Base-by-base conservation (phyloP, 2,888 invertebrate genomes). In the Drosophila hamatofila region DNA sequence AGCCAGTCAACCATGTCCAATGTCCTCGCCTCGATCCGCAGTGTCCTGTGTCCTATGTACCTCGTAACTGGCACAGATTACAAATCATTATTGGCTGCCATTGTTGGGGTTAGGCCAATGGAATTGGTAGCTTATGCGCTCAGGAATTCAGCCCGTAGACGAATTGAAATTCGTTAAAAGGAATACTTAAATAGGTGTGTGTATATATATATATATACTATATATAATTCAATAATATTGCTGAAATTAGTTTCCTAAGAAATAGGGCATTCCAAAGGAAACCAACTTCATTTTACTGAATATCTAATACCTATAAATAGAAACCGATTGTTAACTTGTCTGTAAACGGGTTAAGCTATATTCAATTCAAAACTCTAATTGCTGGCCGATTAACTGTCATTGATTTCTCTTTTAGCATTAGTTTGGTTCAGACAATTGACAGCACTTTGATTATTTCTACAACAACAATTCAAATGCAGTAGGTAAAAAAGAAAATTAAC, bases 11-110 rank as follows among this genome's bases (percentile, higher is more conserved):
- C 62, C 35, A 52, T 62, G 68, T 60, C 71, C 54, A 39, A 54
- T 54, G 54, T 54, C 54, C 54, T 54, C 54, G 37, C 54, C 70
- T 60, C 61, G 54, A 12, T 30, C 35, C 63, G 44, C 33, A 33
- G 51, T 52, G 51, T 52, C 51, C 37, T 25, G 33, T 35, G 39
- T 67, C 23, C 67, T 42, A 21, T 58, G 49, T 56, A 54, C 54
- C 64, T 51, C 63, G 67, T 59, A 72, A 73, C 76, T 72, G 66
- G 69, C 63, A 67, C 73, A 79, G 80, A 67, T 79, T 69, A 76
- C 77, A 80, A 79, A 79, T 81, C 81, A 81, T 81, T 81, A 81
- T 81, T 77, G 71, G 78, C 65, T 76, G 62, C 52, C 80, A 56
- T 61, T 64, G 64, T 75, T 59, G 58, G 60, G 60, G 46, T 46